phyloP scores from a whole-genome alignment of 64 coral and sea anemone species.

The Astreopora myriophthalma region DNA sequence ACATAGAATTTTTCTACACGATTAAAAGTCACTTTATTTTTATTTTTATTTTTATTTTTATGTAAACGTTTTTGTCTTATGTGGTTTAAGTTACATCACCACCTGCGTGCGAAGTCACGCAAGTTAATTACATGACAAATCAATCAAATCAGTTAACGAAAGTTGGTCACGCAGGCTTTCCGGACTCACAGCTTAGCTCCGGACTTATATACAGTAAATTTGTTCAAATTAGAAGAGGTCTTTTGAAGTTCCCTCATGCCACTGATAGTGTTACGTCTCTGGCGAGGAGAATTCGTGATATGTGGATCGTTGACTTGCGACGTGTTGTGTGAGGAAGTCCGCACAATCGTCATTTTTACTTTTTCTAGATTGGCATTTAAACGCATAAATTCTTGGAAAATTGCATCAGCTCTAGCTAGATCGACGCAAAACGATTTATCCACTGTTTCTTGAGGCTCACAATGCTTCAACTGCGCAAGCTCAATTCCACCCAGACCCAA shows the following conservation, averaged over 20 bases:
- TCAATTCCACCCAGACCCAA: constrained; percentile 84
- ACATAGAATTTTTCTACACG: too few species aligned
- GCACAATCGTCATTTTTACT: constrained; percentile 63
- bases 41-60: too few species aligned
- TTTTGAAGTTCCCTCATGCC: constrained; percentile 3
- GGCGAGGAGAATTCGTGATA: background rate
- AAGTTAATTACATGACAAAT: background rate
- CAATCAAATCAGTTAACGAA: background rate
- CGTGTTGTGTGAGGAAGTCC: constrained; percentile 67
- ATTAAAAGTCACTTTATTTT: too few species aligned
- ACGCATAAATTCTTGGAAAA: constrained; percentile 89
- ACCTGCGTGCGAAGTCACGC: too few species aligned
- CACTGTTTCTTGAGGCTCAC: background rate
- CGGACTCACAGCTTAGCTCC: constrained; percentile 6
- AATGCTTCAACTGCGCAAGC: constrained; percentile 74
- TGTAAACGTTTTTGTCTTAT: too few species aligned
- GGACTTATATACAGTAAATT: constrained; percentile 65
- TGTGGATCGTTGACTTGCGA: background rate
- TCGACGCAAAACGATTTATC: constrained; percentile 69
- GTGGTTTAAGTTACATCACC: too few species aligned
- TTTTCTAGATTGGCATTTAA: constrained; percentile 73
- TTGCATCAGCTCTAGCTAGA: constrained; percentile 69
- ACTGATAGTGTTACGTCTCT: constrained; percentile 14
- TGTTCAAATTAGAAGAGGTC: background rate
- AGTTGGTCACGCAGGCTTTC: background rate